Evolutionary conservation across 2,113 vertebrate species (phyloP).

Genomic region (Macquaria ambigua): DNA sequence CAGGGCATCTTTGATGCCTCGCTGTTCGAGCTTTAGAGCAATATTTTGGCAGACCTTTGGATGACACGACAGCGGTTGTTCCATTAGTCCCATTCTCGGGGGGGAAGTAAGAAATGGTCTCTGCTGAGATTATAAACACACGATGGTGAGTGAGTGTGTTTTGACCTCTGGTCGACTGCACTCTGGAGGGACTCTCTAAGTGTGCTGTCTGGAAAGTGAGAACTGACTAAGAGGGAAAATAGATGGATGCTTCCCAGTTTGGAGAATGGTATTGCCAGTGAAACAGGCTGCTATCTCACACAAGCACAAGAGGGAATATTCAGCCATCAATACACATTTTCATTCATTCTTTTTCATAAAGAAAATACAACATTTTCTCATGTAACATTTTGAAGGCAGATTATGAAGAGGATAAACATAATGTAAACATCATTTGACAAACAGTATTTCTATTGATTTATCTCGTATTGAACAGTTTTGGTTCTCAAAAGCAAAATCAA

Average conservation of each 20-base stretch:
- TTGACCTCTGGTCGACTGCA: constrained; percentile 33
- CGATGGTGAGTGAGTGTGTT: constrained; percentile 14
- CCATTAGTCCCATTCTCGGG: constrained; percentile 19
- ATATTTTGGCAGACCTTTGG: constrained; percentile 45
- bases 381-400: background rate
- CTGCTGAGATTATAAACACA: constrained; percentile 52
- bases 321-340: background rate
- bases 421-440: background rate
- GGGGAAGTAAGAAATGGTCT: constrained; percentile 26
- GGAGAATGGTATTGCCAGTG: background rate
- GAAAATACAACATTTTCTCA: background rate
- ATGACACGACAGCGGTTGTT: constrained; percentile 24
- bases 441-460: background rate
- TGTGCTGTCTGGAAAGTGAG: constrained; percentile 23
- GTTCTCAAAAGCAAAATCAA: background rate
- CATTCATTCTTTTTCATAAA: background rate
- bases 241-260: constrained; percentile 4
- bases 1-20: constrained; percentile 26
- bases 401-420: background rate
- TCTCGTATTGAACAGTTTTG: background rate
- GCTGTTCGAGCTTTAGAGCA: constrained; percentile 5
- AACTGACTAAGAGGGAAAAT: constrained; percentile 1
- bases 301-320: background rate
- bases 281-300: background rate
- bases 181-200: constrained; percentile 19